phyloP scores from a whole-genome alignment of 2,797 vertebrate genomes.

The Labroides dimidiatus region DNA sequence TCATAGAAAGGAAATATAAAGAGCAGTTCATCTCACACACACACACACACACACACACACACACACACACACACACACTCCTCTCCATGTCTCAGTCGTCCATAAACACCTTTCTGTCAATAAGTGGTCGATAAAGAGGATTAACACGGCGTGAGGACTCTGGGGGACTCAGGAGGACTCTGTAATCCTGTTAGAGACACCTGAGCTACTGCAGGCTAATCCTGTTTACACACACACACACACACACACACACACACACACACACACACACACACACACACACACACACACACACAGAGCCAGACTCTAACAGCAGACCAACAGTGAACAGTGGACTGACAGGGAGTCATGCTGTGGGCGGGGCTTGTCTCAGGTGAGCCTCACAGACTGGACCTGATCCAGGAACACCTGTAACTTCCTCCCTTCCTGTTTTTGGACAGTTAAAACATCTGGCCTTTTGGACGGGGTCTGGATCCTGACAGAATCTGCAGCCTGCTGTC shows the following conservation, averaged over 20 bases:
- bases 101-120: conserved; percentile 22
- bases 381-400: too few relatives aligned
- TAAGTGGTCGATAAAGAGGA: conserved; percentile 38
- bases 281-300: conserved; percentile 4
- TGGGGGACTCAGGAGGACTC: conserved; percentile 42
- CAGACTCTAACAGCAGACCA: not conserved
- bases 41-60: too few relatives aligned
- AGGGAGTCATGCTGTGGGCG: not conserved
- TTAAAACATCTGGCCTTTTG: too few relatives aligned
- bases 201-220: conserved; percentile 77
- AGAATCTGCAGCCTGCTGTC: too few relatives aligned
- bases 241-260: conserved; percentile 1
- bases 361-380: not conserved
- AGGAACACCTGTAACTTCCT: too few relatives aligned
- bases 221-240: conserved; percentile 71
- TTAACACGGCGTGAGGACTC: conserved; percentile 56
- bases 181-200: conserved; percentile 81
- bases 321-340: not conserved
- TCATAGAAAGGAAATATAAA: not conserved
- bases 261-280: conserved; percentile 17
- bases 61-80: not conserved
- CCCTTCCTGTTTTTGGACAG: too few relatives aligned
- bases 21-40: conserved; percentile 2
- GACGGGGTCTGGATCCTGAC: too few relatives aligned
- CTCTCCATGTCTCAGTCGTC: conserved; percentile 17